Evolutionary conservation across 2,888 invertebrate genomes (phyloP).

Genomic region (Iphiclides podalirius): DNA sequence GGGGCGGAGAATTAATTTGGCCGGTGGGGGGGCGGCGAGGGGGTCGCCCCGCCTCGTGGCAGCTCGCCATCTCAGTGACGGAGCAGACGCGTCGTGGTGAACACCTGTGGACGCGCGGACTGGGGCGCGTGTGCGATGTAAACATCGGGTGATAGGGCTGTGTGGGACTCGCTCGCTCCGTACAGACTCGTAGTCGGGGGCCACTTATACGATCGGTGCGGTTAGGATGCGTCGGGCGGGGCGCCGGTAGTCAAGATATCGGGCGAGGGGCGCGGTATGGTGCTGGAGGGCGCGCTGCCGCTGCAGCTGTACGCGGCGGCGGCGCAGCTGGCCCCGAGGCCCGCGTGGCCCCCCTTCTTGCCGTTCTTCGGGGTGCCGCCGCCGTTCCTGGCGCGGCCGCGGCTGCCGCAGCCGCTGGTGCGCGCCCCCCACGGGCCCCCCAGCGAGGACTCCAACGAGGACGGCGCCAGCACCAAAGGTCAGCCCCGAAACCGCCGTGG

Average conservation of each 20-base stretch:
- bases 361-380: slow-evolving; percentile 81
- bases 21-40: slow-evolving; percentile 59
- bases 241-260: slow-evolving; percentile 62
- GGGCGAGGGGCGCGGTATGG: slow-evolving; percentile 73
- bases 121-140: slow-evolving; percentile 28
- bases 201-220: neutral
- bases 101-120: slow-evolving; percentile 37
- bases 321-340: slow-evolving; percentile 78
- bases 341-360: slow-evolving; percentile 82
- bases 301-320: slow-evolving; percentile 85
- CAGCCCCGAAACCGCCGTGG: no score
- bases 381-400: slow-evolving; percentile 75
- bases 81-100: slow-evolving; percentile 45
- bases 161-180: no score
- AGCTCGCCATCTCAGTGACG: slow-evolving; percentile 74
- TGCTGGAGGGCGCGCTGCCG: slow-evolving; percentile 84
- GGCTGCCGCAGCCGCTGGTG: slow-evolving; percentile 64
- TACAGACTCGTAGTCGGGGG: neutral
- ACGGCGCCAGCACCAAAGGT: slow-evolving; percentile 76
- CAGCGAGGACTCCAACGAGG: slow-evolving; percentile 78
- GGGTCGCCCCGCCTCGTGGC: slow-evolving; percentile 58
- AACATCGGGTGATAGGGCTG: slow-evolving; percentile 18
- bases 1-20: slow-evolving; percentile 75
- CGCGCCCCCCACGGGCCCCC: slow-evolving; percentile 74
- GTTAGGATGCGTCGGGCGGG: slow-evolving; percentile 31